Conservation (phyloP, 2,888 invertebrate genomes). For the Dexiosoma caninum region DNA sequence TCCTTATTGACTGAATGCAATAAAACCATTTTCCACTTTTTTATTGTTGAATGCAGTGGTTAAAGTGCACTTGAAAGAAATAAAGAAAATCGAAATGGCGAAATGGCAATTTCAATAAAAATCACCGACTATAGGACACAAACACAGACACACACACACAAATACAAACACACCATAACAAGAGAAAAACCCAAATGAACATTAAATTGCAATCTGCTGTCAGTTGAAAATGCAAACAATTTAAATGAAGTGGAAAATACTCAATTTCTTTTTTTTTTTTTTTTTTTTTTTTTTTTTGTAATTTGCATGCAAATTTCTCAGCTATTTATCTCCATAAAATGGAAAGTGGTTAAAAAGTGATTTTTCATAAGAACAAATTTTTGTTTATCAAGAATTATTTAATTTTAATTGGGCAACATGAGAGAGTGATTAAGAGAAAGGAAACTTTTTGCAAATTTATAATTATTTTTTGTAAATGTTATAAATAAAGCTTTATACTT, state of each 20-base stretch:
- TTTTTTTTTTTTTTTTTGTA: too few species aligned
- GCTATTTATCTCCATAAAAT: background rate
- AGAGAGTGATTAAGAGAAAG: too few species aligned
- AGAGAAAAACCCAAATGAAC: slow-evolving; percentile 17
- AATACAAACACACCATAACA: too few species aligned
- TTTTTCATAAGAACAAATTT: background rate
- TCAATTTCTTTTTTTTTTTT: too few species aligned
- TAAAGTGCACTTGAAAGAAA: slow-evolving; percentile 14
- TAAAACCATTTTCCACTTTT: slow-evolving; percentile 50
- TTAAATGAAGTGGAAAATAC: slow-evolving; percentile 55
- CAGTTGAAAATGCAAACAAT: slow-evolving; percentile 27
- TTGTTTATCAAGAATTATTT: background rate
- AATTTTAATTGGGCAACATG: background rate
- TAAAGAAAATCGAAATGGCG: background rate
- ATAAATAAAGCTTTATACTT: too few species aligned
- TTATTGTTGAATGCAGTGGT: slow-evolving; percentile 37
- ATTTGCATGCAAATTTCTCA: background rate
- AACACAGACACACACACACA: background rate
- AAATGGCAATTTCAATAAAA: slow-evolving; percentile 2
- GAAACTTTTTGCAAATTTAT: background rate
- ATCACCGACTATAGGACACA: background rate
- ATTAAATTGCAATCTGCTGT: slow-evolving; percentile 50
- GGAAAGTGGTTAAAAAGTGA: background rate
- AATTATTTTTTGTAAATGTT: too few species aligned
- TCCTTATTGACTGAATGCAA: slow-evolving; percentile 47